Evolutionary conservation across 2,113 vertebrate genomes (phyloP).

Genomic region (Lepus europaeus): DNA sequence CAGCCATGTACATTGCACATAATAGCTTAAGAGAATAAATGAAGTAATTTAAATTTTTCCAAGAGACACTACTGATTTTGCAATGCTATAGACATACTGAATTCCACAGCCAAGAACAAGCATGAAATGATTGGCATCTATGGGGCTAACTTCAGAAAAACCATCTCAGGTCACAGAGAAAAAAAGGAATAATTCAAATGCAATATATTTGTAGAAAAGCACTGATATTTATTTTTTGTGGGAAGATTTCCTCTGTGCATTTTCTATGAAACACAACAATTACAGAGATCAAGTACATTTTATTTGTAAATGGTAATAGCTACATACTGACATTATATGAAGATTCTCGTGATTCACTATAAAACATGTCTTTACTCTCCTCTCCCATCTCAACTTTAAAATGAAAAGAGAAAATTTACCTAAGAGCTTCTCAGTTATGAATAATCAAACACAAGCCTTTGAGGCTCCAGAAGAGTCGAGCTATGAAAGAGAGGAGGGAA

Average conservation of each 20-base stretch:
- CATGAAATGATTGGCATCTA: neutral
- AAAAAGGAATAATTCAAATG: neutral
- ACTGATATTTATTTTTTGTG: neutral
- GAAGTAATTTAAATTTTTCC: constrained; percentile 3
- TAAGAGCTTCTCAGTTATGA: neutral
- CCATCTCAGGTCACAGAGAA: neutral
- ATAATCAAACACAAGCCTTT: neutral
- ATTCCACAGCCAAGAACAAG: too few species aligned
- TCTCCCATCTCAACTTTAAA: neutral
- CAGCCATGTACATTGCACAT: neutral
- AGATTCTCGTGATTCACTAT: neutral
- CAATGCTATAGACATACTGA: too few species aligned
- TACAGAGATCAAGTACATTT: constrained; percentile 44
- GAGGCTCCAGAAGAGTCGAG: neutral
- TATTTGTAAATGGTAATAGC: constrained; percentile 56
- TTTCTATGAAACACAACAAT: constrained; percentile 34
- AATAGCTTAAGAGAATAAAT: neutral
- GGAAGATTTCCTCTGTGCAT: constrained; percentile 21
- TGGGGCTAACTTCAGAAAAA: neutral
- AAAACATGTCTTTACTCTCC: neutral
- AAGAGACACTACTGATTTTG: neutral
- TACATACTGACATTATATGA: neutral
- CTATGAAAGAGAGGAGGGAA: neutral
- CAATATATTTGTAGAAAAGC: constrained; percentile 3
- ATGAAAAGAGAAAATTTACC: constrained; percentile 11